A percentile compares a stretch with the other conserved stretches of the same genome.
These are phyloP conservation scores for Therioaphis trifolii DNA, from an alignment of 2,888 invertebrate genomes.

Conservation along the genomic window DNA sequence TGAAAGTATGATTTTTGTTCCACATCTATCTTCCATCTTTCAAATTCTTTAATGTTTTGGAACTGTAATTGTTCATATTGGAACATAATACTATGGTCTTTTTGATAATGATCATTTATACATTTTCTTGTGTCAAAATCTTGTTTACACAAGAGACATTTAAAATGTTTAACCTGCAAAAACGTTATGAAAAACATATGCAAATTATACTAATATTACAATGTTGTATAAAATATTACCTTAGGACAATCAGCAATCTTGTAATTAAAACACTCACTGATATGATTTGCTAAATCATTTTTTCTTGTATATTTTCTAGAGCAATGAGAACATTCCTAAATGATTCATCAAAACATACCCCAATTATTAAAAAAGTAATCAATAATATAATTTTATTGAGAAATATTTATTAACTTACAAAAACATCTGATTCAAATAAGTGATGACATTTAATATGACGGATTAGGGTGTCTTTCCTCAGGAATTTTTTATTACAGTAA, in stretches of 20 bases:
- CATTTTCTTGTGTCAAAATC: background rate
- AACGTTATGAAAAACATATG: background rate
- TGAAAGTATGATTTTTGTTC: slow-evolving; percentile 50
- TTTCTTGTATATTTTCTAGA: background rate
- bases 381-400: no score
- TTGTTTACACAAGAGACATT: slow-evolving; percentile 19
- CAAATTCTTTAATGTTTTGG: slow-evolving; percentile 63
- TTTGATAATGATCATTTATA: slow-evolving; percentile 15
- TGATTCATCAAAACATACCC: background rate
- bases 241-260: background rate
- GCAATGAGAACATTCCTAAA: slow-evolving; percentile 12
- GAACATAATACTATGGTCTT: slow-evolving; percentile 7
- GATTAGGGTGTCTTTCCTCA: no score
- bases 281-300: background rate
- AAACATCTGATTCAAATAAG: no score
- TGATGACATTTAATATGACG: no score
- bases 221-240: slow-evolving; percentile 5
- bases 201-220: no score
- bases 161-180: slow-evolving; percentile 17
- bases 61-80: slow-evolving; percentile 62
- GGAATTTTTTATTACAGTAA: no score
- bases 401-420: no score
- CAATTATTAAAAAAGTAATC: no score
- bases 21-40: slow-evolving; percentile 64
- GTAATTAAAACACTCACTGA: background rate